phyloP scores from a whole-genome alignment of 2,888 invertebrate species.

The Polymixis lichenea region DNA sequence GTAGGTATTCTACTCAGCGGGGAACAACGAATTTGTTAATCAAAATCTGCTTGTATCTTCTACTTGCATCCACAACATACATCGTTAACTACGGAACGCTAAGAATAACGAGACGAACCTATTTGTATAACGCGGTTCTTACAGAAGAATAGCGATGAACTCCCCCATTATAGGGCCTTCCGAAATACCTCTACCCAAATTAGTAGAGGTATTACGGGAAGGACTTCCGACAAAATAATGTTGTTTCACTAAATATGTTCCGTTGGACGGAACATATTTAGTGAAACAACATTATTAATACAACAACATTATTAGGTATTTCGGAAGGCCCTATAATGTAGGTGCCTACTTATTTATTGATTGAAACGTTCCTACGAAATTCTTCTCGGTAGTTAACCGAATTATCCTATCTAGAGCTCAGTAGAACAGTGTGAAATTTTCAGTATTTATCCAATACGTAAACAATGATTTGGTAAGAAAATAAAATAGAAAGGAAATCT shows the following conservation, averaged over 20 bases:
- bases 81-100: neutral
- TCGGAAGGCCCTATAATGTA: neutral
- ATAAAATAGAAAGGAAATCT: conserved; percentile 38
- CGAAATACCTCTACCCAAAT: too few species aligned
- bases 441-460: conserved; percentile 31
- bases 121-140: neutral
- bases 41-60: conserved; percentile 28
- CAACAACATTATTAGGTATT: too few species aligned
- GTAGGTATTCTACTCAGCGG: conserved; percentile 12
- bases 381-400: neutral
- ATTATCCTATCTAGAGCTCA: neutral
- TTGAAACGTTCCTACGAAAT: conserved; percentile 4
- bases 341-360: neutral
- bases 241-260: too few species aligned
- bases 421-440: neutral
- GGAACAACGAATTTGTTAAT: conserved; percentile 29
- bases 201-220: too few species aligned
- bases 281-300: conserved; percentile 1
- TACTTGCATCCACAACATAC: conserved; percentile 4
- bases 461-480: conserved; percentile 49
- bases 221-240: too few species aligned
- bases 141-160: neutral
- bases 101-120: conserved; percentile 12
- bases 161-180: too few species aligned
- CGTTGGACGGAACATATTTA: neutral